These are phyloP conservation scores for Pogona vitticeps DNA, from an alignment of 2,113 vertebrate genomes.

Conservation along the genomic window DNA sequence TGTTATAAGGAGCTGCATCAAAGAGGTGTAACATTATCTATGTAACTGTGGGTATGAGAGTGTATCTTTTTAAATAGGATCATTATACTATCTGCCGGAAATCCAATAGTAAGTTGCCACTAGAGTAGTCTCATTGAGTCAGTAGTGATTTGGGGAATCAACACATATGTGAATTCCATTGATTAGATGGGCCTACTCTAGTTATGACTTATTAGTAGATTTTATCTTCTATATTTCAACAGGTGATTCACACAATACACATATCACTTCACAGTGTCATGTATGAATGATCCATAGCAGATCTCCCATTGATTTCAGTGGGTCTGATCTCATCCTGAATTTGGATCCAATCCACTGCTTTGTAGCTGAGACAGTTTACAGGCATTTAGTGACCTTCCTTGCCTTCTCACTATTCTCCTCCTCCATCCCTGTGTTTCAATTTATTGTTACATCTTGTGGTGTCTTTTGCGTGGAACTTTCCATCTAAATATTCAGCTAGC, in stretches of 20 bases:
- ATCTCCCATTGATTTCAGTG: neutral
- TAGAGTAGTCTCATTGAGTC: too few relatives aligned
- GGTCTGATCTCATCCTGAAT: neutral
- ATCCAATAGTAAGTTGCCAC: neutral
- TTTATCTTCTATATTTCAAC: too few relatives aligned
- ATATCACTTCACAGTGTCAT: too few relatives aligned
- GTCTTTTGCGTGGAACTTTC: neutral
- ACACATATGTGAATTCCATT: too few relatives aligned
- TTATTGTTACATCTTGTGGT: too few relatives aligned
- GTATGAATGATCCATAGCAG: neutral
- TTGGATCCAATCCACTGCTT: neutral
- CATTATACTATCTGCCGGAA: too few relatives aligned
- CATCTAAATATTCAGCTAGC: too few relatives aligned
- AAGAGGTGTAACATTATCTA: neutral
- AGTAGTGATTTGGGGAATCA: too few relatives aligned
- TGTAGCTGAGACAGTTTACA: neutral
- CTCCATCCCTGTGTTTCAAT: neutral
- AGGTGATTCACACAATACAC: too few relatives aligned
- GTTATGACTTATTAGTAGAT: too few relatives aligned
- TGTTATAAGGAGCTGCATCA: neutral
- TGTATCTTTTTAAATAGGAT: neutral
- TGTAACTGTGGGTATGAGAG: neutral
- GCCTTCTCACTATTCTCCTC: neutral
- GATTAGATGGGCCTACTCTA: too few relatives aligned
- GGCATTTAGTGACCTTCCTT: neutral